Evolutionary conservation across 2,797 vertebrate genomes (phyloP), one percentile per base, ranked within the genome.

Genomic region (Microctenopoma lineatum): DNA sequence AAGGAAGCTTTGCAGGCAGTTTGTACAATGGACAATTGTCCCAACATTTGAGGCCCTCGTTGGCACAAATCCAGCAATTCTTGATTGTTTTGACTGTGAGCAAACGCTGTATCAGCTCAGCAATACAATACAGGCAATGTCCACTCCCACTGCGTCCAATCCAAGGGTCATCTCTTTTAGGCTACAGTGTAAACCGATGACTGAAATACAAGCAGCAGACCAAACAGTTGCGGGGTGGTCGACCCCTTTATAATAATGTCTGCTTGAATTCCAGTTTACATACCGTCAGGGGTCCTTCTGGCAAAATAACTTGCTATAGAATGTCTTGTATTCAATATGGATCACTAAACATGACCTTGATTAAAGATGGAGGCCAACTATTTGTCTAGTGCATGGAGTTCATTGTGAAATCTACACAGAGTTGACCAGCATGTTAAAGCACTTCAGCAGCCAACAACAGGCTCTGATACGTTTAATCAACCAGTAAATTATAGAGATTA

Each of bases 401-500:
- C 79, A 84, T 56, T 29, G 39, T 79, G 73, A 85, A 80, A 77
- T 66, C 55, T 68, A 58, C 32, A 48, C 60, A 66, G 65, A 67
- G 62, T 41, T 42, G 63, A 62, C 14, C 46, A 69, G 36, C 60
- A 61, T 25, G 58, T 70, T 58, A 16, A 46, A 64, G 59, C 70
- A 80, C 61, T 90, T 85, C 76, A 80, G 71, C 78, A 74, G 88
- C 87, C 86, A 89, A 60, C 72, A 77, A 63, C 68, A 77, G 70
- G 54, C 68, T 85, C 26, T 78, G 79, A 90, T 88, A 79, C 44
- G 46, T 89, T 85, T 83, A 90, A 90, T 91, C 79, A 90, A 52
- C 76, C 84, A 81, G 73, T 80, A 87, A 91, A 87, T 84, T 81
- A 89, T 87, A 84, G 76, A 84, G 81, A 88, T 89, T 77, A 90